These are phyloP conservation scores for Haliclystus octoradiatus DNA, from an alignment of 30 jellyfish, hydroid and myxozoan genomes.

Conservation along the genomic window DNA sequence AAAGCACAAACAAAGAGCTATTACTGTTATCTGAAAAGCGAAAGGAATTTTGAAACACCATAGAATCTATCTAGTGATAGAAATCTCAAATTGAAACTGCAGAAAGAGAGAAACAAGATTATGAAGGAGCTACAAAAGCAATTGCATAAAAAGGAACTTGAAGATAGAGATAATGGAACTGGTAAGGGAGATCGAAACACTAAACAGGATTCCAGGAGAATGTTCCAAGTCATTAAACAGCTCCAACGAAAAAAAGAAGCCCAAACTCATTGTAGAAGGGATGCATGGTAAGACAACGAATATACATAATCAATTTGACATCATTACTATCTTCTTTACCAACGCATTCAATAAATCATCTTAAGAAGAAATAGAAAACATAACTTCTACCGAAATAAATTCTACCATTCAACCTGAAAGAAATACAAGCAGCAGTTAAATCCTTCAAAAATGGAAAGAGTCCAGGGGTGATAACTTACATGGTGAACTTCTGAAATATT, in stretches of 20 bases:
- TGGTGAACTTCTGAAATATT: slow-evolving; percentile 21
- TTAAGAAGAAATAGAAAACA: slow-evolving; percentile 4
- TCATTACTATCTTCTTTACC: slow-evolving; percentile 5
- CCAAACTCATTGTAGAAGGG: no score
- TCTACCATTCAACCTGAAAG: slow-evolving; percentile 9
- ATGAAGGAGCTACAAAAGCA: slow-evolving; percentile 10
- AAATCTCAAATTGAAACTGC: slow-evolving; percentile 1
- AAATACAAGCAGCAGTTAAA: slow-evolving; percentile 7
- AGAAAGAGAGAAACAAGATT: slow-evolving; percentile 4
- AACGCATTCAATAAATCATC: slow-evolving; percentile 4
- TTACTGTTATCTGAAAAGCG: slow-evolving; percentile 9
- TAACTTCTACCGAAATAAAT: slow-evolving; percentile 2
- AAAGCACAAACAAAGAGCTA: slow-evolving; percentile 13
- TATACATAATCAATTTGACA: slow-evolving; percentile 6
- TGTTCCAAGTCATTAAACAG: no score
- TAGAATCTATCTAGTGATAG: slow-evolving; percentile 5
- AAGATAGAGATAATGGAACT: slow-evolving; percentile 9
- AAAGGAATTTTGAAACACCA: slow-evolving; percentile 4
- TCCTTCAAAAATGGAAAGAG: slow-evolving; percentile 18
- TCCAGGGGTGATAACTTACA: slow-evolving; percentile 11
- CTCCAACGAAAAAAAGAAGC: no score
- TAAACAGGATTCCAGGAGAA: no score
- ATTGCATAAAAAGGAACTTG: slow-evolving; percentile 6
- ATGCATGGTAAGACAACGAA: slow-evolving; percentile 19
- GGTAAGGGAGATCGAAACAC: slow-evolving; percentile 10